These are phyloP conservation scores for Panthera leo DNA, from an alignment of 2,113 vertebrate genomes.

Conservation along the genomic window DNA sequence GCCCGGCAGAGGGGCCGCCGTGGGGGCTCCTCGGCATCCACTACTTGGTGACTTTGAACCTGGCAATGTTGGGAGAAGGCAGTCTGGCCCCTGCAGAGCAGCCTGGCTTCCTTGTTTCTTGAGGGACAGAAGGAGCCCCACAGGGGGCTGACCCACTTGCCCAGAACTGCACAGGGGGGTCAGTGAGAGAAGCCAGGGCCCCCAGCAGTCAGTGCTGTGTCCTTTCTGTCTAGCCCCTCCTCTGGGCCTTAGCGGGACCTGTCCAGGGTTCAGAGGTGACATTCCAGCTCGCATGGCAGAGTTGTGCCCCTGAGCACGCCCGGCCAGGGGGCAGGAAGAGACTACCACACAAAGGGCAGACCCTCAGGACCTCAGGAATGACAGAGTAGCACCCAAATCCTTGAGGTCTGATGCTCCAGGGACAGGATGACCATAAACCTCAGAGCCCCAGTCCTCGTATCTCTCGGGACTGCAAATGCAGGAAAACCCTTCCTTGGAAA, in stretches of 20 bases:
- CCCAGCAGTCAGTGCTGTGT: not conserved
- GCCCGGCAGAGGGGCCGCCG: conserved; percentile 39
- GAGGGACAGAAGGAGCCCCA: conserved; percentile 4
- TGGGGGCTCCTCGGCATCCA: conserved; percentile 17
- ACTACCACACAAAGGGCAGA: conserved; percentile 5
- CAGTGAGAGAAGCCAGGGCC: not conserved
- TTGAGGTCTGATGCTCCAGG: not conserved
- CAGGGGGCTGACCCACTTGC: not conserved
- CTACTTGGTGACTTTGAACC: conserved; percentile 79
- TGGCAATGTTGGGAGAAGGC: conserved; percentile 51
- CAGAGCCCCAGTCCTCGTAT: not conserved
- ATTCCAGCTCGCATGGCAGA: not conserved
- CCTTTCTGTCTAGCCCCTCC: not conserved
- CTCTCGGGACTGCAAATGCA: not conserved
- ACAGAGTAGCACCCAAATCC: not conserved
- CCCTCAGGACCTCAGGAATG: not conserved
- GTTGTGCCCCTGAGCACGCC: not conserved
- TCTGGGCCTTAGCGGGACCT: not conserved
- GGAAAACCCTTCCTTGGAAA: conserved; percentile 54
- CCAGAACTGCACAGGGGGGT: not conserved
- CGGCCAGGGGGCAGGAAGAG: conserved; percentile 43
- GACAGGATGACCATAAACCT: not conserved
- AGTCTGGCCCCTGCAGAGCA: not conserved
- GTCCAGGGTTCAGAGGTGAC: not conserved
- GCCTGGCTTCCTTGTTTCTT: not conserved